Base-by-base conservation (phyloP, 1,140 invertebrate genomes). In the Plutomurus gul region DNA sequence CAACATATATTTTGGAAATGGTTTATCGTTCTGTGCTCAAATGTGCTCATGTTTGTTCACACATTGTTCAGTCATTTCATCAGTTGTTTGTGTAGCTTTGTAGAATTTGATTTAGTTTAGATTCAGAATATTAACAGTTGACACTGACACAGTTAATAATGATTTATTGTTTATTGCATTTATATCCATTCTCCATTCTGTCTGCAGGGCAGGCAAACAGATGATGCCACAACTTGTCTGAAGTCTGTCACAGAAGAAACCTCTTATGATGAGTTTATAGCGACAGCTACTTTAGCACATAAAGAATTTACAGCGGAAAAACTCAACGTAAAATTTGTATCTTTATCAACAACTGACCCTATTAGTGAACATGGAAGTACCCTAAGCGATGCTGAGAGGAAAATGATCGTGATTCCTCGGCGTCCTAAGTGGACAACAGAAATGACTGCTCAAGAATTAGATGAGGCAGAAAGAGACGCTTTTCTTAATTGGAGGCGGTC, bases 161-260 rank as follows among this genome's bases (percentile, higher is more conserved):
- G n/a, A n/a, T n/a, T n/a, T n/a, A n/a, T n/a, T n/a, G n/a, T n/a
- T n/a, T n/a, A 43, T 46, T 46, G 4, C 8, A 71, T 47, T 43
- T 78, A 20, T 73, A 16, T 47, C 2, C 20, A 33, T 49, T 22
- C 1, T 33, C 10, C 25, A 30, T 79, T 46, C 36, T n/a, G n/a
- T n/a, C n/a, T n/a, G n/a, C 40, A 84, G 83, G 81, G 81, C 13
- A 76, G 79, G 11, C 83, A 82, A 40, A 79, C 33, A 30, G 81
- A 76, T 33, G 81, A 84, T 33, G 25, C 43, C 22, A 77, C 78
- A 11, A 39, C 25, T 11, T 77, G 43, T 87, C 87, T 98, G 3
- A 92, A 95, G 85, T 99, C 96, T 0, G 93, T 99, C 0, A 99
- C 97, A 0, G 96, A 99, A 85, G 95, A 99, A 86, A 95, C 92